Percentiles rank a stretch among this genome's conserved stretches.
phyloP scores from a whole-genome alignment of 2,888 invertebrate genomes.

The Drosophila testacea region DNA sequence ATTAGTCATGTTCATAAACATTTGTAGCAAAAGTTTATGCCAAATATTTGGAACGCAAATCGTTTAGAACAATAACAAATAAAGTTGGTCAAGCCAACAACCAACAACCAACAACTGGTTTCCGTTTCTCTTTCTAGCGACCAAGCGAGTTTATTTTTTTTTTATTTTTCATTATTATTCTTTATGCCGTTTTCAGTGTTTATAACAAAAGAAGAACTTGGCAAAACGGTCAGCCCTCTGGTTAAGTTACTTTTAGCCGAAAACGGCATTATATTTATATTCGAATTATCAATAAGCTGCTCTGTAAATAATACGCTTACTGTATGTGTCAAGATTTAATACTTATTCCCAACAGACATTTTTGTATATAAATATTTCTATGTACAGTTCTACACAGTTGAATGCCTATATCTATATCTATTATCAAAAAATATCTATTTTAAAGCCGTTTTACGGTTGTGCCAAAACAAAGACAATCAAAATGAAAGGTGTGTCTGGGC shows the following conservation, averaged over 20 bases:
- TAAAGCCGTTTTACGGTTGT: conserved; percentile 40
- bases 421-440: conserved; percentile 42
- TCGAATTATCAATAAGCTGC: conserved; percentile 27
- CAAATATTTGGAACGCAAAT: conserved; percentile 61
- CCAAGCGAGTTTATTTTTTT: conserved; percentile 28
- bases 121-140: conserved; percentile 61
- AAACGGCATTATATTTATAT: conserved; percentile 38
- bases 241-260: conserved; percentile 50
- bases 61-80: conserved; percentile 60
- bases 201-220: conserved; percentile 59
- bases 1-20: conserved; percentile 66
- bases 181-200: conserved; percentile 33
- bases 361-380: not conserved
- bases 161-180: not conserved
- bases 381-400: conserved; percentile 1
- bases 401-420: conserved; percentile 10
- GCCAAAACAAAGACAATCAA: conserved; percentile 30
- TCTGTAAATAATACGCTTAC: conserved; percentile 44
- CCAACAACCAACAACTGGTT: conserved; percentile 51
- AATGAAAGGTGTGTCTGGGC: conserved; percentile 52
- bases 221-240: conserved; percentile 29
- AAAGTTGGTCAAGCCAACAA: conserved; percentile 52
- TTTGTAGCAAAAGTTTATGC: conserved; percentile 38
- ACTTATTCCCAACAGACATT: conserved; percentile 20
- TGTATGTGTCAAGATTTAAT: conserved; percentile 32